phyloP scores from a whole-genome alignment of 2,888 invertebrate species.

The Xanthorhoe spadicearia region DNA sequence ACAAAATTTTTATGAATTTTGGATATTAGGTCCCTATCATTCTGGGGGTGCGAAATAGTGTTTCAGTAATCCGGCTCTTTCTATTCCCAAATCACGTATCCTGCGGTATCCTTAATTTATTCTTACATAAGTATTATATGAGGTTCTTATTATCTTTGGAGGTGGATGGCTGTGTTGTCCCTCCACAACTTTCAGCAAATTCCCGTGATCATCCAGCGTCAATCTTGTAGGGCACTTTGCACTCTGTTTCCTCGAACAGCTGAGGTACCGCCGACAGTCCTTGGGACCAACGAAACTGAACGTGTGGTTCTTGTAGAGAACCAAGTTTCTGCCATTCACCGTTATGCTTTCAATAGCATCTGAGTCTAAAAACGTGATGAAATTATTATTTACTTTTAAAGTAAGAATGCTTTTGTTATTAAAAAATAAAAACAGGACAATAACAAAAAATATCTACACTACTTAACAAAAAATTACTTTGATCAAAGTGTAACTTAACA shows the following conservation, averaged over 20 bases:
- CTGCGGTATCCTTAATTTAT: neutral
- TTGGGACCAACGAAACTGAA: constrained; percentile 26
- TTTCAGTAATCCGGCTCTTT: too few relatives aligned
- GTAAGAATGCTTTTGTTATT: too few relatives aligned
- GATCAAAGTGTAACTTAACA: too few relatives aligned
- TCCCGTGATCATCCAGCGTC: constrained; percentile 16
- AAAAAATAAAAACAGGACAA: too few relatives aligned
- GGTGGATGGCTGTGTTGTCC: constrained; percentile 20
- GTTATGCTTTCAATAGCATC: neutral
- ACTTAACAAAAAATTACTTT: too few relatives aligned
- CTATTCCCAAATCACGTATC: too few relatives aligned
- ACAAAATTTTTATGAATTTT: too few relatives aligned
- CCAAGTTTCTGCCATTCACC: constrained; percentile 8
- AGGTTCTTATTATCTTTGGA: neutral
- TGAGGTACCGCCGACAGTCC: constrained; percentile 13
- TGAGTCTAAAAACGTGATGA: too few relatives aligned
- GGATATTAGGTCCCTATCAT: too few relatives aligned
- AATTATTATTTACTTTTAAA: too few relatives aligned
- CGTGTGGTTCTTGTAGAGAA: constrained; percentile 13
- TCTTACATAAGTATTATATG: constrained; percentile 11
- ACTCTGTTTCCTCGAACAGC: constrained; percentile 24
- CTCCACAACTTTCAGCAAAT: neutral
- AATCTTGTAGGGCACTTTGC: constrained; percentile 19
- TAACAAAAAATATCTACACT: too few relatives aligned
- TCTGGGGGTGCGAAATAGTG: too few relatives aligned